These are phyloP conservation scores for Rallus limicola DNA, from an alignment of 2,113 vertebrate species.

Conservation along the genomic window DNA sequence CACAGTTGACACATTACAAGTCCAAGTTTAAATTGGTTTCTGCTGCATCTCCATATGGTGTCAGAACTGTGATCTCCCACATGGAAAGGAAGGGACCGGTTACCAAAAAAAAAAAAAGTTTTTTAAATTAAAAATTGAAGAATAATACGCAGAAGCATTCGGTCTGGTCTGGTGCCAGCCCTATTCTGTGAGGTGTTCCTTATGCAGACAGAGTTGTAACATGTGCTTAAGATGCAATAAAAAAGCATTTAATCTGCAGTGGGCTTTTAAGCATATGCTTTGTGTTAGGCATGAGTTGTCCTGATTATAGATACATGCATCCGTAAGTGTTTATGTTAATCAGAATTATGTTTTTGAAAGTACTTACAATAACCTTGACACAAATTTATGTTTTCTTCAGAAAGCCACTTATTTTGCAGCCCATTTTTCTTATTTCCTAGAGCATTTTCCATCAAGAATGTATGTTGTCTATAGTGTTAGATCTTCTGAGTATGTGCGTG, in stretches of 20 bases:
- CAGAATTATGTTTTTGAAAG: not conserved
- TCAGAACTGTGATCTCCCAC: slow-evolving; percentile 58
- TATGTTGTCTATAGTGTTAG: not conserved
- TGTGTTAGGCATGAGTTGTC: not conserved
- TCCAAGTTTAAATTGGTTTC: slow-evolving; percentile 69
- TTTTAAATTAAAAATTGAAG: not conserved
- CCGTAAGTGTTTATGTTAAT: slow-evolving; percentile 15
- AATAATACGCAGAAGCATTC: slow-evolving; percentile 6
- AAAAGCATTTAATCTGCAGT: slow-evolving; percentile 4
- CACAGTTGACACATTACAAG: slow-evolving; percentile 47
- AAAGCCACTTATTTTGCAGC: not conserved
- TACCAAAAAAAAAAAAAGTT: not conserved
- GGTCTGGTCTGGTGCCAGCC: not conserved
- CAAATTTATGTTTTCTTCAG: not conserved
- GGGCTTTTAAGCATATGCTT: slow-evolving; percentile 6
- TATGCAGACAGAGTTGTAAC: slow-evolving; percentile 7
- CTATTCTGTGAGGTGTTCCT: not conserved
- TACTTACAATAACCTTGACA: slow-evolving; percentile 10
- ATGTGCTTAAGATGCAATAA: not conserved
- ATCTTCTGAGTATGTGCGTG: not conserved
- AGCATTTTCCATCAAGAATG: not conserved
- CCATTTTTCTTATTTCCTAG: not conserved
- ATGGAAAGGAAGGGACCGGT: slow-evolving; percentile 48
- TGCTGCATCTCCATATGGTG: slow-evolving; percentile 67
- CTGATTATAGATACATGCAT: not conserved